phyloP scores from a whole-genome alignment of 2,888 invertebrate species.

The Aleiodes leptofemur region DNA sequence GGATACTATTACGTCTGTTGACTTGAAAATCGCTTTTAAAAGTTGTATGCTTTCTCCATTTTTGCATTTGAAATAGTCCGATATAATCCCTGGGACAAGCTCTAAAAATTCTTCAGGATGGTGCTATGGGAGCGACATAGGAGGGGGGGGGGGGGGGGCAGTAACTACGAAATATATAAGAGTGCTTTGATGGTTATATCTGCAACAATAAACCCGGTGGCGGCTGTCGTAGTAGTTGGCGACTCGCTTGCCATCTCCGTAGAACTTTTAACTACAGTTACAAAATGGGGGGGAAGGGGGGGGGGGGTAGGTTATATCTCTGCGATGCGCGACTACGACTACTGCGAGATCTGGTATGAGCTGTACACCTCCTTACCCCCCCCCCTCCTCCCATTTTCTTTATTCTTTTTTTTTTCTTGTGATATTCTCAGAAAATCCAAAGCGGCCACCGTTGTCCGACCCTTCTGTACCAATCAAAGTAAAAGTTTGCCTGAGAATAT shows the following conservation, averaged over 20 bases:
- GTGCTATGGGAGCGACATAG: too few relatives aligned
- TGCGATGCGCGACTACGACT: background rate
- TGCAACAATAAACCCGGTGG: constrained; percentile 62
- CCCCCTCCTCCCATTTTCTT: constrained; percentile 21
- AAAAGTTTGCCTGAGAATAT: constrained; percentile 60
- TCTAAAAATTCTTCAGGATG: constrained; percentile 57
- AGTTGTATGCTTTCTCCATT: constrained; percentile 7
- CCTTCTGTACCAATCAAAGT: constrained; percentile 62
- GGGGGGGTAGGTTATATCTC: background rate
- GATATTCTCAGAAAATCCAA: constrained; percentile 29
- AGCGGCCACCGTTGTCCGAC: constrained; percentile 14
- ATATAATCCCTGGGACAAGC: constrained; percentile 47
- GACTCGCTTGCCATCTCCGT: constrained; percentile 56
- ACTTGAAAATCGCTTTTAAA: constrained; percentile 19
- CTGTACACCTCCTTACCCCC: constrained; percentile 45
- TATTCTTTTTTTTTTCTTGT: constrained; percentile 9
- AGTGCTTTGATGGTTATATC: constrained; percentile 60
- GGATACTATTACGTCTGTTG: background rate
- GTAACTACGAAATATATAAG: constrained; percentile 56
- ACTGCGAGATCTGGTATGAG: constrained; percentile 39
- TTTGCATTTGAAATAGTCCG: constrained; percentile 23
- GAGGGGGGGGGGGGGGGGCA: constrained; percentile 16
- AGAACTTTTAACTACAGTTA: constrained; percentile 68
- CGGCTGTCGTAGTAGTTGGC: constrained; percentile 52
- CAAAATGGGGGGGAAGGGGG: constrained; percentile 7